Base-by-base conservation (phyloP, 2,797 vertebrate genomes). In the Tapera naevia region DNA sequence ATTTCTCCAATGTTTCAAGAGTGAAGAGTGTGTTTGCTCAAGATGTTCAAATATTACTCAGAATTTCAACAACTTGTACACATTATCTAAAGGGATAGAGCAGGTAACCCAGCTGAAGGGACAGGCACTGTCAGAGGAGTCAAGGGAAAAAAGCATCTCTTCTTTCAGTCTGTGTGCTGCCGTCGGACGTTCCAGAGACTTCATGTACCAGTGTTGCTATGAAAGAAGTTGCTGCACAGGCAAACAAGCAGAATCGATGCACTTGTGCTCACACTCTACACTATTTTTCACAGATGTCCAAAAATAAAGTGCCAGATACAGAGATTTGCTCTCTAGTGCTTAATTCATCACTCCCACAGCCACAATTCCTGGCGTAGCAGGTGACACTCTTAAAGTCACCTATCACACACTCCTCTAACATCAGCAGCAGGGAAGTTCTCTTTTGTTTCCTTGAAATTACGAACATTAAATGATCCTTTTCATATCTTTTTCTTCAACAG, bases 331-430 rank as follows among this genome's bases (percentile, higher is more conserved):
- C 46, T 83, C 88, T 88, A 61, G 81, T 80, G 48, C 45, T 89
- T 86, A 86, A 91, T 93, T 93, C 65, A 56, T 92, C 80, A 54
- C 73, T 69, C 88, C 67, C 57, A 64, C 11, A 32, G 76, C 60
- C 37, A 50, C 27, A 3, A 14, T 17, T 84, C 37, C 88, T 67
- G 53, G 14, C 0, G 0, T 12, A 70, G 78, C 4, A 7, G 57
- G 69, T 57, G 57, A 60, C 39, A 14, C 32, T n/a, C 57, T n/a
- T 67, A 43, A 61, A 88, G 51, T 1, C 72, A 37, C 57, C 54
- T 58, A 11, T 80, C 56, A 46, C 21, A 53, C 41, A 17, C 4
- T 48, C 10, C 73, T 33, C 66, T 70, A 89, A 84, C 91, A 67
- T 48, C 66, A 91, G 62, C 70, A 94, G 37, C 21, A 37, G 35